phyloP scores from a whole-genome alignment of 2,113 vertebrate species.

The Otocyon megalotis region DNA sequence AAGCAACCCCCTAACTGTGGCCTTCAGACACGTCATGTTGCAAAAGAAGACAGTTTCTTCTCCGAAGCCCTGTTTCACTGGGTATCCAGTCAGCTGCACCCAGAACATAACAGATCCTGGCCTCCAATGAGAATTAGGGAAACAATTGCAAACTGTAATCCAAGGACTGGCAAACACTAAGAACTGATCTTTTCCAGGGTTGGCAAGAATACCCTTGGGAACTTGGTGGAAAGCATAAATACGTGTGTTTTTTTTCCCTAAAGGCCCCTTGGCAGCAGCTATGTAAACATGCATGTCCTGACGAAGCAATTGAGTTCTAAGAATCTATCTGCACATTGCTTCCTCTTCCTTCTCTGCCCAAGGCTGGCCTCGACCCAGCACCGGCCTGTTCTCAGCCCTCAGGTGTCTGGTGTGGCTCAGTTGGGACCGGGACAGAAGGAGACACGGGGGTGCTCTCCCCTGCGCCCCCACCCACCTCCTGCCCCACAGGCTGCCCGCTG shows the following conservation, averaged over 20 bases:
- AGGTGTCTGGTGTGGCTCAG: background rate
- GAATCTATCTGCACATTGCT: rapidly evolving
- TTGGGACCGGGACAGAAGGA: background rate
- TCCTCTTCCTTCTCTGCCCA: background rate
- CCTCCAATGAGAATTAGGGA: no score
- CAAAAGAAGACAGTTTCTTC: background rate
- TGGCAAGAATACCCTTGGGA: background rate
- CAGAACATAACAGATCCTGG: background rate
- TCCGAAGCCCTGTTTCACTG: rapidly evolving
- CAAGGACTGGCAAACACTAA: background rate
- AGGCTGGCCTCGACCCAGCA: background rate
- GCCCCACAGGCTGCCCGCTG: rapidly evolving
- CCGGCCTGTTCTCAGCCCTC: background rate
- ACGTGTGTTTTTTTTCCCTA: background rate
- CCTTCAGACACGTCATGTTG: rapidly evolving
- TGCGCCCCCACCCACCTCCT: rapidly evolving
- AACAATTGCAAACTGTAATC: rapidly evolving
- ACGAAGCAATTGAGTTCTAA: background rate
- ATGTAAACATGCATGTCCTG: rapidly evolving
- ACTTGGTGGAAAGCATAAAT: rapidly evolving
- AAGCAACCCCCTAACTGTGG: rapidly evolving
- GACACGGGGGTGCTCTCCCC: background rate
- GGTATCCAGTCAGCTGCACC: background rate
- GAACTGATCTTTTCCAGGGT: background rate
- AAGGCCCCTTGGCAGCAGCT: background rate